Evolutionary conservation across 2,888 invertebrate genomes (phyloP).

Genomic region (Tetrapedia diversipes): DNA sequence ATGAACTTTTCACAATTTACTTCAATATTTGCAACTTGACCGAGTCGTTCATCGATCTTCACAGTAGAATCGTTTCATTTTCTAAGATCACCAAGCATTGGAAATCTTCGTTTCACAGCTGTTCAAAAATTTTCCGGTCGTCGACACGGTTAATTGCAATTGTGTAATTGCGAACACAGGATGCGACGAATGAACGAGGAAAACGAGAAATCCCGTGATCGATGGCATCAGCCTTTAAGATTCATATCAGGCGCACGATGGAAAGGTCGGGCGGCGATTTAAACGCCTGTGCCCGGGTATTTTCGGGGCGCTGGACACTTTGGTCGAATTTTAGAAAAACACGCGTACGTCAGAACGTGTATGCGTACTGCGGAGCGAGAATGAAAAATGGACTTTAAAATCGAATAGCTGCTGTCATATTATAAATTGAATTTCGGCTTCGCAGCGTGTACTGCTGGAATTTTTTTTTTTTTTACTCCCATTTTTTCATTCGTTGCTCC

Average conservation of each 20-base stretch:
- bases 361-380: slow-evolving; percentile 68
- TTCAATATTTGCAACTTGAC: not conserved
- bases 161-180: too few relatives aligned
- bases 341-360: slow-evolving; percentile 68
- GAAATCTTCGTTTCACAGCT: not conserved
- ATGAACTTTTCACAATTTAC: not conserved
- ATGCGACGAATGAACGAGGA: slow-evolving; percentile 10
- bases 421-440: slow-evolving; percentile 81
- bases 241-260: slow-evolving; percentile 29
- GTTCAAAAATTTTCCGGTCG: too few relatives aligned
- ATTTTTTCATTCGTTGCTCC: slow-evolving; percentile 65
- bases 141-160: too few relatives aligned
- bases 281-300: slow-evolving; percentile 64
- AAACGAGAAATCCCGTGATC: slow-evolving; percentile 24
- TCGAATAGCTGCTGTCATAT: slow-evolving; percentile 81
- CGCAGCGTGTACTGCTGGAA: slow-evolving; percentile 70
- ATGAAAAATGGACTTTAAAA: slow-evolving; percentile 81
- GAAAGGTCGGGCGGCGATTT: slow-evolving; percentile 57
- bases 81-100: not conserved
- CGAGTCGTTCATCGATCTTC: not conserved
- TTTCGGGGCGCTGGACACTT: slow-evolving; percentile 68
- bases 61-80: not conserved
- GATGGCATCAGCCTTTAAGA: slow-evolving; percentile 33
- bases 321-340: slow-evolving; percentile 70
- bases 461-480: slow-evolving; percentile 64